phyloP scores from a whole-genome alignment of 2,113 vertebrate genomes.

The Emydura subglobosa region DNA sequence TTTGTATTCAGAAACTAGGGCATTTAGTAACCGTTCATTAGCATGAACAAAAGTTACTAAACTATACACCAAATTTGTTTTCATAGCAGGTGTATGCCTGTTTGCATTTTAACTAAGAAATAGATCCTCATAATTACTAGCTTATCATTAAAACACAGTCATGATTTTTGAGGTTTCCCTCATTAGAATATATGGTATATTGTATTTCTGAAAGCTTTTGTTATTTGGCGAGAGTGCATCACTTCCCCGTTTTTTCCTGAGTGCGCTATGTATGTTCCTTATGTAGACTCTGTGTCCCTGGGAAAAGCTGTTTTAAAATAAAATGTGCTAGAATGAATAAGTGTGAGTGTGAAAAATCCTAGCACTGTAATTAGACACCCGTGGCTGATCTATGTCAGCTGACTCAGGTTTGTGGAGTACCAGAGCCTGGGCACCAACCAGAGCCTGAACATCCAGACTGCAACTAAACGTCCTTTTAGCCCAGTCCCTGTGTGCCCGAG shows the following conservation, averaged over 20 bases:
- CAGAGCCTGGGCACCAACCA: background rate
- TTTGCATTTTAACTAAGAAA: background rate
- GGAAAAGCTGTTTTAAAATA: background rate
- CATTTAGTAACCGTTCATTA: background rate
- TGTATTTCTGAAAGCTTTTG: background rate
- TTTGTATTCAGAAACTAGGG: background rate
- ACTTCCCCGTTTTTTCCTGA: background rate
- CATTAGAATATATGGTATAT: background rate
- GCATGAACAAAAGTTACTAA: background rate
- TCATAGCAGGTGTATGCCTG: fast-evolving
- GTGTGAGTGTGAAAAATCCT: background rate
- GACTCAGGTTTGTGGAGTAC: background rate
- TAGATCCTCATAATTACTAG: fast-evolving
- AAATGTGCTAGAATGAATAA: background rate
- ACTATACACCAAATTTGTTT: background rate
- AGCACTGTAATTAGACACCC: background rate
- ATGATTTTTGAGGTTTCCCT: background rate
- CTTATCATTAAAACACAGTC: background rate
- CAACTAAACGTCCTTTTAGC: background rate
- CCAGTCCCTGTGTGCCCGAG: background rate
- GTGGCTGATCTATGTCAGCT: background rate
- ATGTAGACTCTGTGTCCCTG: background rate
- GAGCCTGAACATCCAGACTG: background rate
- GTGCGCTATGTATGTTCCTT: background rate
- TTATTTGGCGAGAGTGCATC: background rate